Conservation (phyloP, 2,797 vertebrate species). For the Antennarius maculatus region DNA sequence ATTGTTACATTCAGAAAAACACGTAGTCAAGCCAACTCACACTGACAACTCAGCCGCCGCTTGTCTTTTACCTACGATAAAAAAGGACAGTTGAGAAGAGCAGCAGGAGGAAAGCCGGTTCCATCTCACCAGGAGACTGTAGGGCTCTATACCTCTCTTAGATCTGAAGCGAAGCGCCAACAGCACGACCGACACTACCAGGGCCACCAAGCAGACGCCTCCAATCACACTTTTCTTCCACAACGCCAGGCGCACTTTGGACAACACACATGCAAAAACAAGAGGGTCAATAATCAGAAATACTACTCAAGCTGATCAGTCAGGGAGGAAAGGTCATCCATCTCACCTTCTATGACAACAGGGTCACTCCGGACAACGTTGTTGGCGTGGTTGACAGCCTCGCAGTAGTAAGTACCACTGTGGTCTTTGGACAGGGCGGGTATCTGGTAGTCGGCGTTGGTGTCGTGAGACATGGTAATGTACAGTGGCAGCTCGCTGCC, state of each 20-base stretch:
- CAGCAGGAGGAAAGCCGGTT: constrained; percentile 39
- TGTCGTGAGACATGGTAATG: not conserved
- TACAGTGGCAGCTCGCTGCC: constrained; percentile 11
- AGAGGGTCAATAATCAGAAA: not conserved
- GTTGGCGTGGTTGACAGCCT: constrained; percentile 69
- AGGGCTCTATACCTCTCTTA: constrained; percentile 82
- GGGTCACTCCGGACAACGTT: constrained; percentile 19
- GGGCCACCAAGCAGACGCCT: constrained; percentile 52
- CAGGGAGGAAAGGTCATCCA: not conserved
- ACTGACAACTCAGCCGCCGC: constrained; percentile 80
- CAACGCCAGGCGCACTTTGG: constrained; percentile 71
- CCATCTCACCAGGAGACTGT: constrained; percentile 70
- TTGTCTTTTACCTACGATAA: constrained; percentile 80
- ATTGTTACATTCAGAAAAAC: constrained; percentile 52
- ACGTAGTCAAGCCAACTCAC: constrained; percentile 80
- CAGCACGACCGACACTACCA: constrained; percentile 41
- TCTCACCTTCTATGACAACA: constrained; percentile 66
- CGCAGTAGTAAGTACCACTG: constrained; percentile 74
- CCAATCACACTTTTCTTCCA: constrained; percentile 80
- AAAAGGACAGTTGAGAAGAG: constrained; percentile 75
- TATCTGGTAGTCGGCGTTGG: constrained; percentile 29
- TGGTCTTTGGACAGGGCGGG: constrained; percentile 17
- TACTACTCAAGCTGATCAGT: too few relatives aligned
- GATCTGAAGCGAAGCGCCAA: constrained; percentile 63
- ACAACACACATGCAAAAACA: not conserved